phyloP scores from a whole-genome alignment of 2,113 vertebrate species.

The Chamaetylas fuelleborni region DNA sequence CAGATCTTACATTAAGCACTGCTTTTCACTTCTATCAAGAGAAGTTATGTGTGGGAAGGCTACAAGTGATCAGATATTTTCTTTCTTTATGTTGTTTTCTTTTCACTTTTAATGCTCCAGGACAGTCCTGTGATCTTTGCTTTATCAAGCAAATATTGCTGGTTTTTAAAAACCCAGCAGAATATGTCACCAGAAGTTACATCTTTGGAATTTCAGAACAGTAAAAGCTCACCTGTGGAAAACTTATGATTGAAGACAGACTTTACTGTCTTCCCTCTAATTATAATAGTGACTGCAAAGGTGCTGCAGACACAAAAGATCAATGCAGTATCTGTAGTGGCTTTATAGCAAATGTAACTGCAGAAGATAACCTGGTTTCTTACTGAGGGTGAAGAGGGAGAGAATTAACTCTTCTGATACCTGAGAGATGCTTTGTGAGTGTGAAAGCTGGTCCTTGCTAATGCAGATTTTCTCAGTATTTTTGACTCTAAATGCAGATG shows the following conservation, averaged over 20 bases:
- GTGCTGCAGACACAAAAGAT: not conserved
- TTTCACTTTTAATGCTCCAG: not conserved
- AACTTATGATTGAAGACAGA: not conserved
- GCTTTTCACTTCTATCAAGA: not conserved
- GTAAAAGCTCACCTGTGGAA: not conserved
- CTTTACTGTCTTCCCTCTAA: not conserved
- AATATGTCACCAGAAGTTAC: not conserved
- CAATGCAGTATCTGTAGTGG: not conserved
- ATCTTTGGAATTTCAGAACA: not conserved
- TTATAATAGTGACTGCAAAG: not conserved
- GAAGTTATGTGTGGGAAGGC: not conserved
- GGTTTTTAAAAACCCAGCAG: not conserved
- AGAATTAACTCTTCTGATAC: not conserved
- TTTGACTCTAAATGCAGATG: not conserved
- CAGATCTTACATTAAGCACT: not conserved
- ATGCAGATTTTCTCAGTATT: not conserved
- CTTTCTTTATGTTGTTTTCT: not conserved
- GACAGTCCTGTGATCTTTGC: not conserved
- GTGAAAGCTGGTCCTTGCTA: not conserved
- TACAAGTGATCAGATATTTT: not conserved
- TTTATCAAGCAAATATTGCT: not conserved
- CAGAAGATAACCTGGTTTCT: not conserved
- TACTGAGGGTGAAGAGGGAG: not conserved
- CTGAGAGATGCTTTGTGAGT: not conserved
- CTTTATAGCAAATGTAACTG: not conserved